Evolutionary conservation across 2,888 invertebrate genomes (phyloP).

Genomic region (Standfussiana lucernea): DNA sequence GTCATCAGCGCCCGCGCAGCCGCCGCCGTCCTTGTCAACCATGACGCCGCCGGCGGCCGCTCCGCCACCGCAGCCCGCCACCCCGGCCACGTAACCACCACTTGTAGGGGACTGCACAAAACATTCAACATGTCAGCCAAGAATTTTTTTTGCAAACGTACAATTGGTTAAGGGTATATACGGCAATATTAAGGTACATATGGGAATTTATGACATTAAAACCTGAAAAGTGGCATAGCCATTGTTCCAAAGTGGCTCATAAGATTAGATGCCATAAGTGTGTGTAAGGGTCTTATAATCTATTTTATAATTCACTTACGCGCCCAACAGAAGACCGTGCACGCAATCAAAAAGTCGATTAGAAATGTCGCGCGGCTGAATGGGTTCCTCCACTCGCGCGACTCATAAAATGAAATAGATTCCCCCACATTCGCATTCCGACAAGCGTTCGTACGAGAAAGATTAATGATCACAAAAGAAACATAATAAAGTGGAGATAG

Average conservation of each 20-base stretch:
- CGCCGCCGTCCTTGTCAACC: slow-evolving; percentile 85
- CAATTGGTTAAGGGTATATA: not conserved
- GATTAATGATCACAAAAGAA: slow-evolving; percentile 91
- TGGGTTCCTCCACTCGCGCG: slow-evolving; percentile 88
- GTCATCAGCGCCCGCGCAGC: slow-evolving; percentile 91
- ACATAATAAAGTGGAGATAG: slow-evolving; percentile 91
- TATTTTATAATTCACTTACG: slow-evolving; percentile 72
- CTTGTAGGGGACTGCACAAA: slow-evolving; percentile 83
- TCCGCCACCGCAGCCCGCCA: slow-evolving; percentile 78
- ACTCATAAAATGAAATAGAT: slow-evolving; percentile 91
- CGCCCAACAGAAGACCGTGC: slow-evolving; percentile 80
- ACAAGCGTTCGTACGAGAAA: slow-evolving; percentile 91
- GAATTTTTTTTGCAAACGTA: not conserved
- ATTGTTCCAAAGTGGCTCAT: slow-evolving; percentile 6
- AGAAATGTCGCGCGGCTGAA: slow-evolving; percentile 90
- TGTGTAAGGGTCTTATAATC: slow-evolving; percentile 36
- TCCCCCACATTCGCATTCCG: slow-evolving; percentile 91
- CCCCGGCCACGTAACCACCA: slow-evolving; percentile 82
- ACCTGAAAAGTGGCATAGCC: not conserved
- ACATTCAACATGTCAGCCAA: slow-evolving; percentile 19
- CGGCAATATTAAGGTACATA: too few relatives aligned
- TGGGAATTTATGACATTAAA: too few relatives aligned
- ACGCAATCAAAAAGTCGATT: slow-evolving; percentile 91
- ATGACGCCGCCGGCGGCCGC: slow-evolving; percentile 76
- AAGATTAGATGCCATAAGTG: slow-evolving; percentile 69